phyloP scores from a whole-genome alignment of 1,140 invertebrate genomes.

The Chironomus tepperi region DNA sequence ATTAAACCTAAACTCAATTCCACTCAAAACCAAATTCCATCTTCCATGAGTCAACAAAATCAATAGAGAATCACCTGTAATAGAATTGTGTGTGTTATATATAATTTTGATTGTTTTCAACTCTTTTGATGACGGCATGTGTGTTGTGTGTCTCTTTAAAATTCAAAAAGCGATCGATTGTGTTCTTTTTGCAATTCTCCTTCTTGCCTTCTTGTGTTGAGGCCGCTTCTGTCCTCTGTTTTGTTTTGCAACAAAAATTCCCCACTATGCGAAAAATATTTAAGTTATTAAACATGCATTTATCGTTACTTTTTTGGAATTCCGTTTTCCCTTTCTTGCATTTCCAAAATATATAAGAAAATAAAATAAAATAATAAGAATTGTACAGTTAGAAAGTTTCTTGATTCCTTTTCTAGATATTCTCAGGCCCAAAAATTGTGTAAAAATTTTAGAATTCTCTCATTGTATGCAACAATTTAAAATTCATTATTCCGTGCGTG shows the following conservation, averaged over 20 bases:
- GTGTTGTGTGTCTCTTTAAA: constrained; percentile 22
- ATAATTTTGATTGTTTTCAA: constrained; percentile 22
- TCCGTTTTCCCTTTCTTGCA: constrained; percentile 9
- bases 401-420: constrained; percentile 1
- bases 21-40: background rate
- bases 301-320: constrained; percentile 17
- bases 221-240: background rate
- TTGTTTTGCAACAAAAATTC: background rate
- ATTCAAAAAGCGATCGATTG: constrained; percentile 23
- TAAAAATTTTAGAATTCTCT: background rate
- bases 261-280: background rate
- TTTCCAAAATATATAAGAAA: background rate
- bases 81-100: constrained; percentile 11
- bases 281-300: constrained; percentile 19
- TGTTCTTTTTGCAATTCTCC: background rate
- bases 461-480: background rate
- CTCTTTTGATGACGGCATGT: constrained; percentile 21
- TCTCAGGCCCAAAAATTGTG: background rate
- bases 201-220: background rate
- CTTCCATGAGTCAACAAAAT: background rate
- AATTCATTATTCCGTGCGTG: background rate
- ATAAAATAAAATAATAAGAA: background rate
- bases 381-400: constrained; percentile 7
- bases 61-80: background rate
- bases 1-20: background rate